These are phyloP conservation scores for Catostomus latipinnis DNA, from an alignment of 2,797 vertebrate genomes.

Conservation along the genomic window DNA sequence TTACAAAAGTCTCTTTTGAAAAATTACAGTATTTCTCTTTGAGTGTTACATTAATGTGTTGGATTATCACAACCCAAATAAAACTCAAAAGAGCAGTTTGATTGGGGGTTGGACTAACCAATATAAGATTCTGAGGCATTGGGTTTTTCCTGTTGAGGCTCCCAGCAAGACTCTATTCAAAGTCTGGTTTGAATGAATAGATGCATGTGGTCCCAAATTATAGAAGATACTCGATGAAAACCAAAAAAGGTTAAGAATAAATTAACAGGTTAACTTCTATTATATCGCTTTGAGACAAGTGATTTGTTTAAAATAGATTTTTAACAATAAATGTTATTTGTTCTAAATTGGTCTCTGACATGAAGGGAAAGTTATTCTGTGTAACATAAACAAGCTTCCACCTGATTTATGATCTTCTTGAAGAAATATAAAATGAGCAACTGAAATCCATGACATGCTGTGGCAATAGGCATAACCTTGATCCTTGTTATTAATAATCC, in stretches of 20 bases:
- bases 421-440: too few relatives aligned
- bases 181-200: constrained; percentile 36
- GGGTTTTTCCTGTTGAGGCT: constrained; percentile 9
- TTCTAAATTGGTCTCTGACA: too few relatives aligned
- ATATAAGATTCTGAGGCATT: constrained; percentile 15
- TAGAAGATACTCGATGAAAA: constrained; percentile 8
- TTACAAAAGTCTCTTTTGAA: not conserved
- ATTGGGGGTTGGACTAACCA: constrained; percentile 3
- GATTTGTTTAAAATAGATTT: not conserved
- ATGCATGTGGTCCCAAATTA: constrained; percentile 24
- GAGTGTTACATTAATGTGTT: not conserved
- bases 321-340: not conserved
- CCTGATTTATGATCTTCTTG: too few relatives aligned
- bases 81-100: constrained; percentile 4
- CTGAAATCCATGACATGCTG: too few relatives aligned
- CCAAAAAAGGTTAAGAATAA: not conserved
- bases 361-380: too few relatives aligned
- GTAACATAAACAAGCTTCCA: too few relatives aligned
- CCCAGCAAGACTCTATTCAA: constrained; percentile 14
- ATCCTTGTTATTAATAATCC: not conserved
- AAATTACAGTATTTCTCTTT: not conserved
- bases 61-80: not conserved
- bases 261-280: not conserved
- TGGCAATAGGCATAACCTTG: too few relatives aligned
- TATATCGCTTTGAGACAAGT: not conserved